Evolutionary conservation across 2,888 invertebrate species (phyloP).

Genomic region (Ophion slaviceki): DNA sequence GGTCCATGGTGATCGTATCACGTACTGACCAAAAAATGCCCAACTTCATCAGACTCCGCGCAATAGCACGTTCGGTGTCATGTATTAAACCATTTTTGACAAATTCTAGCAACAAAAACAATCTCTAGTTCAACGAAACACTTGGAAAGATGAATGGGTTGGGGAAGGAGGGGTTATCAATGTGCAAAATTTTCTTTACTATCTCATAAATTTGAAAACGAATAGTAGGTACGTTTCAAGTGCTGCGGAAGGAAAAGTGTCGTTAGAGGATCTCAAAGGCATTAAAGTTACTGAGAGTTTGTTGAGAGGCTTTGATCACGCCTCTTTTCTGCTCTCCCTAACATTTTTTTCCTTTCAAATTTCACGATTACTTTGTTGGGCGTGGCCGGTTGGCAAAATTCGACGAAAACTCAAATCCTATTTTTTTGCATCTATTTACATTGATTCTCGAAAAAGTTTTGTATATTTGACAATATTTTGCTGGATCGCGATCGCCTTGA

Average conservation of each 20-base stretch:
- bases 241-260: not conserved
- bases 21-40: slow-evolving; percentile 81
- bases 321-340: slow-evolving; percentile 71
- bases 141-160: not conserved
- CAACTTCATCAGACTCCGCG: slow-evolving; percentile 71
- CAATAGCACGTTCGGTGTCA: slow-evolving; percentile 26
- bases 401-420: not conserved
- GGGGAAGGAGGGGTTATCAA: slow-evolving; percentile 9
- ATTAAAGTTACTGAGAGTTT: slow-evolving; percentile 68
- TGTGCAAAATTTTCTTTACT: not conserved
- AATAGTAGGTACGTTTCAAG: not conserved
- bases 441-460: not conserved
- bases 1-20: slow-evolving; percentile 76
- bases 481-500: not conserved
- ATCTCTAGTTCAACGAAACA: not conserved
- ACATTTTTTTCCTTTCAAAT: slow-evolving; percentile 41
- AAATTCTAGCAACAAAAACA: slow-evolving; percentile 5
- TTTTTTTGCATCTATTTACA: not conserved
- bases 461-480: not conserved
- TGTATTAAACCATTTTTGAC: slow-evolving; percentile 5
- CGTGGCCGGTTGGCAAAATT: not conserved
- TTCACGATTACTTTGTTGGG: not conserved
- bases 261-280: slow-evolving; percentile 47
- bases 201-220: not conserved
- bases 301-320: slow-evolving; percentile 80